Percentiles rank a stretch among this genome's conserved stretches.
Conservation (phyloP, 2,113 vertebrate species). For the Camelus bactrianus region DNA sequence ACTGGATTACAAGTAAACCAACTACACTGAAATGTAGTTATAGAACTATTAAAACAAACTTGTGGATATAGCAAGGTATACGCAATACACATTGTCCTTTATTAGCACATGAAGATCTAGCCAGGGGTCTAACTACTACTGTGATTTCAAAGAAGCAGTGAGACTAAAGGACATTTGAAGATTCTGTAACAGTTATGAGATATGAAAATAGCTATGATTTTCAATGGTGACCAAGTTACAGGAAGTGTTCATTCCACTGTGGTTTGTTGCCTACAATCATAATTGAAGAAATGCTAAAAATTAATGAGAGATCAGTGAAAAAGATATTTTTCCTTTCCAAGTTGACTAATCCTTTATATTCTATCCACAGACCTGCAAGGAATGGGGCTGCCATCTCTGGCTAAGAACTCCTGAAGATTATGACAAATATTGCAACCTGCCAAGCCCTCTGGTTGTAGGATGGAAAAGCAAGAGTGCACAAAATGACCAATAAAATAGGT, state of each 20-base stretch:
- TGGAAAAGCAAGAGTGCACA: background rate
- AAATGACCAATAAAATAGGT: background rate
- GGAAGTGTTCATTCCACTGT: background rate
- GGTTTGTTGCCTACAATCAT: background rate
- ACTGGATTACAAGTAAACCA: background rate
- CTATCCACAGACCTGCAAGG: background rate
- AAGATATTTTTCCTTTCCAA: background rate
- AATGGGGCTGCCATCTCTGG: background rate
- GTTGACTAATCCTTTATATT: background rate
- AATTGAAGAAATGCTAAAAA: background rate
- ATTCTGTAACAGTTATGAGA: background rate
- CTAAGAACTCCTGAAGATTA: background rate
- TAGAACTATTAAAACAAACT: background rate
- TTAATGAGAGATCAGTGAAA: background rate
- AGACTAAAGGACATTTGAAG: background rate
- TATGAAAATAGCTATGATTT: background rate
- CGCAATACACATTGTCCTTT: background rate
- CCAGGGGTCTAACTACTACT: background rate
- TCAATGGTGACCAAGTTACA: background rate
- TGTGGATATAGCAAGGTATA: background rate
- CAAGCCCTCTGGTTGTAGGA: background rate
- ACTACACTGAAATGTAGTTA: background rate
- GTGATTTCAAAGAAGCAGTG: slow-evolving; percentile 25
- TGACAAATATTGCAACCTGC: background rate
- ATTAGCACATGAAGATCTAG: slow-evolving; percentile 13